phyloP scores from a whole-genome alignment of 2,113 vertebrate genomes.

The Glaucidium brasilianum region DNA sequence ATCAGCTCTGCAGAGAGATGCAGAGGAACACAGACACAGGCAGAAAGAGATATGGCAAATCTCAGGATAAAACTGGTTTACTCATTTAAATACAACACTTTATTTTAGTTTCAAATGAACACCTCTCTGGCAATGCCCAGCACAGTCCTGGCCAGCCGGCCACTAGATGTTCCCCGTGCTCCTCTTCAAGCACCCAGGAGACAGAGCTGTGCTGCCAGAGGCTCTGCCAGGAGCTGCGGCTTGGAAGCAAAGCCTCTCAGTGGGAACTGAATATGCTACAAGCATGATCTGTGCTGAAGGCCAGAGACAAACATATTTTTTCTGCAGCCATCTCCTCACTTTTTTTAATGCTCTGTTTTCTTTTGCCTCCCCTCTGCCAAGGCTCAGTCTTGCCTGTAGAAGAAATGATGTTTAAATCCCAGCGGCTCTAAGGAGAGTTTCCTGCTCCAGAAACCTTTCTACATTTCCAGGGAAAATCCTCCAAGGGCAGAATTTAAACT shows the following conservation, averaged over 20 bases:
- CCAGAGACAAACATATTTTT: not conserved
- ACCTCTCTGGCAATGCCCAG: not conserved
- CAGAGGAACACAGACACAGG: not conserved
- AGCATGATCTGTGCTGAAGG: not conserved
- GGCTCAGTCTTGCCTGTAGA: not conserved
- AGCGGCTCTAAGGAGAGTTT: not conserved
- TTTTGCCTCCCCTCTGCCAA: not conserved
- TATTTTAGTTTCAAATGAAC: not conserved
- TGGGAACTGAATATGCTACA: not conserved
- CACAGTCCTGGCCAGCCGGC: not conserved
- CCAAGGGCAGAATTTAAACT: not conserved
- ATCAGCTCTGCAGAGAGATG: not conserved
- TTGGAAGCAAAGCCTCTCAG: not conserved
- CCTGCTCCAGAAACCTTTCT: not conserved
- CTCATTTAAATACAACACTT: not conserved
- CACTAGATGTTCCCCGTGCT: slow-evolving; percentile 65
- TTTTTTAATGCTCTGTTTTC: not conserved
- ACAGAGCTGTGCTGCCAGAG: not conserved
- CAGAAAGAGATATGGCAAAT: not conserved
- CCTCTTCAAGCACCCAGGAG: not conserved
- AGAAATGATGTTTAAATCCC: not conserved
- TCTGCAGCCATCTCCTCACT: not conserved
- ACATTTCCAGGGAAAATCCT: not conserved
- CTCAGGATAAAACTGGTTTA: not conserved
- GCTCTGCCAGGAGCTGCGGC: not conserved